Conservation (phyloP, 2,888 invertebrate genomes). For the Abrostola triplasia region DNA sequence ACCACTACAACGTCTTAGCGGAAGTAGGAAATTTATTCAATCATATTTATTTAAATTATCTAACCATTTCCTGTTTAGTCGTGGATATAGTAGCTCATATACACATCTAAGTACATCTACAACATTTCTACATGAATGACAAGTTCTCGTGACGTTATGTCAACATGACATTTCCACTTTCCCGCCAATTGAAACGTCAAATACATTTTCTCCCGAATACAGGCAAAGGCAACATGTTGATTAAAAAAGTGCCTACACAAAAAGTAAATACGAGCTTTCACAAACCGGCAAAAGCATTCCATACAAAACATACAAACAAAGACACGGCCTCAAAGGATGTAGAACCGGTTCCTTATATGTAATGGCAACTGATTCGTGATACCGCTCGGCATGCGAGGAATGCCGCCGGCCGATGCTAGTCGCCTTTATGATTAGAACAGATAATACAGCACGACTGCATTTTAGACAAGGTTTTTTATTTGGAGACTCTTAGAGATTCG, state of each 20-base stretch:
- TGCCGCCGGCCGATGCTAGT: conserved; percentile 62
- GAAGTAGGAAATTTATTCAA: conserved; percentile 31
- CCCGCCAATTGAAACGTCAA: not conserved
- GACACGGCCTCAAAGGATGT: conserved; percentile 71
- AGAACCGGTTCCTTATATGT: conserved; percentile 72
- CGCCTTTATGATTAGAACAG: conserved; percentile 53
- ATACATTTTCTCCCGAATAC: conserved; percentile 4
- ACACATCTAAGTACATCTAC: not conserved
- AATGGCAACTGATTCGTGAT: conserved; percentile 63
- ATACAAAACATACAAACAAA: conserved; percentile 66
- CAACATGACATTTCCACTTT: not conserved
- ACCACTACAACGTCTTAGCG: conserved; percentile 13
- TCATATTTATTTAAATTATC: conserved; percentile 15
- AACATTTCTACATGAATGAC: not conserved
- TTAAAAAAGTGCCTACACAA: conserved; percentile 3
- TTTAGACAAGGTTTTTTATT: conserved; percentile 46
- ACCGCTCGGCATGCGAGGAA: conserved; percentile 64
- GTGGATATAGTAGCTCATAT: not conserved
- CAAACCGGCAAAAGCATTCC: conserved; percentile 50
- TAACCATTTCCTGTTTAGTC: conserved; percentile 11
- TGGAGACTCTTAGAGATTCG: conserved; percentile 20
- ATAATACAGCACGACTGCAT: conserved; percentile 53
- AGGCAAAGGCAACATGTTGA: conserved; percentile 1
- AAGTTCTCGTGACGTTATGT: not conserved
- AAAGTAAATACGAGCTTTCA: conserved; percentile 36